A percentile compares a stretch with the other conserved stretches of the same genome.
These are phyloP conservation scores for Drosophila rubida DNA, from an alignment of 2,888 invertebrate species.

Conservation along the genomic window DNA sequence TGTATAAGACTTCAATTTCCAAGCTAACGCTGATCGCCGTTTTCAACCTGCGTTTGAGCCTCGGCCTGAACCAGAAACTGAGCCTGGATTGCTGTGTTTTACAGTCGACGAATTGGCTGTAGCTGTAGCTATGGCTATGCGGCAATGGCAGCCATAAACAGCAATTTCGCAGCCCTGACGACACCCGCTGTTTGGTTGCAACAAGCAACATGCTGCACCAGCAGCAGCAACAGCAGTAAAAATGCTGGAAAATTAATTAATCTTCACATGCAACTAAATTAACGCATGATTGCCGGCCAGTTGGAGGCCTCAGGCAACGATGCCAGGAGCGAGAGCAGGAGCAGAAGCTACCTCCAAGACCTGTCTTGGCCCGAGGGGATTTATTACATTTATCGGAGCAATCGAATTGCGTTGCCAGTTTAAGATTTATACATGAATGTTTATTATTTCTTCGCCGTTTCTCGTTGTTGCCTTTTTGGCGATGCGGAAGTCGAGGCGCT, in stretches of 20 bases:
- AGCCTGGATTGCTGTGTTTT: constrained; percentile 27
- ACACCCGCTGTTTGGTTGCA: constrained; percentile 68
- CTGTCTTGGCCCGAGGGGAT: constrained; percentile 53
- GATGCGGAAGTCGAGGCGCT: constrained; percentile 62
- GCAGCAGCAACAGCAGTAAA: constrained; percentile 57
- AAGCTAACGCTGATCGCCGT: constrained; percentile 29
- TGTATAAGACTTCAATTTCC: constrained; percentile 24
- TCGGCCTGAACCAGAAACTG: constrained; percentile 3
- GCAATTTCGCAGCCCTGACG: constrained; percentile 70
- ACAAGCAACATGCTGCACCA: constrained; percentile 4
- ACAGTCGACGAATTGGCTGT: constrained; percentile 38
- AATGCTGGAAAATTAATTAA: constrained; percentile 78
- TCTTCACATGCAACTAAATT: constrained; percentile 81
- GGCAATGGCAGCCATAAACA: constrained; percentile 61
- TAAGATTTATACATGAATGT: constrained; percentile 66
- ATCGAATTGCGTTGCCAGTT: constrained; percentile 72
- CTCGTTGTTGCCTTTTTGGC: constrained; percentile 10
- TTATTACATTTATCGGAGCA: constrained; percentile 74
- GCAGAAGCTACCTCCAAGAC: constrained; percentile 23
- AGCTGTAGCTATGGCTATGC: constrained; percentile 18
- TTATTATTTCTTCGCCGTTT: constrained; percentile 24
- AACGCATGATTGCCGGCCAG: constrained; percentile 75
- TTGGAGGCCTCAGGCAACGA: constrained; percentile 8
- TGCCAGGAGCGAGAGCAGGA: constrained; percentile 12
- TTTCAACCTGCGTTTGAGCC: constrained; percentile 2